Conservation (phyloP, 2,113 vertebrate genomes). For the Raja brachyura region DNA sequence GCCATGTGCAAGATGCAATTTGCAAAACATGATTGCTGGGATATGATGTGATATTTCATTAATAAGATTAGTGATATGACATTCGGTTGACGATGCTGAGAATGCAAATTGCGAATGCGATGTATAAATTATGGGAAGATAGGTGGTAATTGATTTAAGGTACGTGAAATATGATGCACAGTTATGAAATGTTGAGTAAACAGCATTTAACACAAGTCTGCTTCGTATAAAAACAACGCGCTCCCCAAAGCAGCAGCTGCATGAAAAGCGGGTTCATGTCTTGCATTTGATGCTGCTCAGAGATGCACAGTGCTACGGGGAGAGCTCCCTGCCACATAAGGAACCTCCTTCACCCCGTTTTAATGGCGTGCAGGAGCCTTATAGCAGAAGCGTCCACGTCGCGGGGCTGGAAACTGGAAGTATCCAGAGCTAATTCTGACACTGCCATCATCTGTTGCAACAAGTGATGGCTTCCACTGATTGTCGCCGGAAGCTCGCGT, state of each 20-base stretch:
- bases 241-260: neutral
- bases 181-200: slow-evolving; percentile 10
- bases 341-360: neutral
- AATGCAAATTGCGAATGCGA: neutral
- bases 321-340: neutral
- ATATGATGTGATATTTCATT: neutral
- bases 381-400: no score
- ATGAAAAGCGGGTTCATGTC: neutral
- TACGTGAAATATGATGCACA: neutral
- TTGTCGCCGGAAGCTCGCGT: no score
- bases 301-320: neutral
- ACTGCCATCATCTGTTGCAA: no score
- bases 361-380: neutral
- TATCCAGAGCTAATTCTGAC: no score
- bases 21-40: neutral
- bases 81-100: neutral
- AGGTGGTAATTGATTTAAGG: neutral
- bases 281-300: neutral
- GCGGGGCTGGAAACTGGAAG: no score
- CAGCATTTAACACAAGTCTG: neutral
- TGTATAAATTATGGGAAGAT: neutral
- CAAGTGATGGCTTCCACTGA: no score
- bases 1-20: neutral
- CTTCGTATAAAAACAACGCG: neutral
- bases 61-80: neutral